Base-by-base conservation (phyloP, 2,113 vertebrate species). In the Struthidea cinerea region DNA sequence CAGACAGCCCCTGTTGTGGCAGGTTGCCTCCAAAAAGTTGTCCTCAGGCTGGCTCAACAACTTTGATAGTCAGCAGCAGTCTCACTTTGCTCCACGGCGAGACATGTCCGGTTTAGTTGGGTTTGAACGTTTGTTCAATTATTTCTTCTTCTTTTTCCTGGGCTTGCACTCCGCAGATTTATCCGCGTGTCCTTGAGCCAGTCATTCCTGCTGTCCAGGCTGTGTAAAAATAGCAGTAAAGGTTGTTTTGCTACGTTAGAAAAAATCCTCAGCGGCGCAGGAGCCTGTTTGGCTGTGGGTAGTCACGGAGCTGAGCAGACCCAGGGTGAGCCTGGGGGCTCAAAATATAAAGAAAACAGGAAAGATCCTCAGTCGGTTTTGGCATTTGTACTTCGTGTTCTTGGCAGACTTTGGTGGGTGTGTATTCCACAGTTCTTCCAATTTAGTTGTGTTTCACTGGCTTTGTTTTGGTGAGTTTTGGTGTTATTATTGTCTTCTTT, bases 331-430 rank as follows among this genome's bases (percentile, higher is more conserved):
- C 6, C 11, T 14, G 17, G 42, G 8, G 47, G 49, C 65, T 4
- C 1, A 6, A 56, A 28, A 61, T 10, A 8, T 3, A 16, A 55
- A 35, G 57, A 53, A 50, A 27, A 71, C 8, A 56, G 27, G 41
- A 70, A 21, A 30, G 10, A 32, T 17, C 16, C 41, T 57, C 1
- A 0, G 4, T 61, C 14, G 4, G 4, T 37, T 79, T 53, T 67
- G 16, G 11, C 33, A 26, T 32, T 17, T 22, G 41, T 75, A 7
- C 37, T 57, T 57, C 3, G 4, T 53, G 35, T 27, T 85, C 35
- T 27, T 71, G 32, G 22, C 32, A 85, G 19, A 3, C 4, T 56
- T 52, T 21, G 16, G 7, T 65, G 35, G 16, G 1, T 1, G 55
- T 83, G 60, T 33, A 28, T 24, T 52, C 15, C 27, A 10, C 0